Evolutionary conservation across 2,888 invertebrate genomes (phyloP).

Genomic region (Trachelus troglodyta): DNA sequence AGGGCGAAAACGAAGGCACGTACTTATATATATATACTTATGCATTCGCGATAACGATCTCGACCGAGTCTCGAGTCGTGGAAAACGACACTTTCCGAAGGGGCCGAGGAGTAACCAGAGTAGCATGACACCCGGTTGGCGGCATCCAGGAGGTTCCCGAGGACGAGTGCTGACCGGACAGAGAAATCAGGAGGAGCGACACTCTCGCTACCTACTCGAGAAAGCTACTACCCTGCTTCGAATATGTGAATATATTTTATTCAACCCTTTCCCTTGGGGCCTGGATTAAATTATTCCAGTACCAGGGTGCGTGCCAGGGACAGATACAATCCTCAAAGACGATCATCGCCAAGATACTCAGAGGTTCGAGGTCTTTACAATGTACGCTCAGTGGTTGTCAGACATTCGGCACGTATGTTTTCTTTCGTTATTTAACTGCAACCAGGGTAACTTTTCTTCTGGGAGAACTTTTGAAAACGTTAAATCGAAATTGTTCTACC

Average conservation of each 20-base stretch:
- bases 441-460: too few species aligned
- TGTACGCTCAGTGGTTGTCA: too few species aligned
- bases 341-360: too few species aligned
- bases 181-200: constrained; percentile 16
- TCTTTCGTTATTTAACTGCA: too few species aligned
- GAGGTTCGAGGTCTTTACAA: too few species aligned
- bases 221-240: constrained; percentile 58
- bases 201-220: constrained; percentile 44
- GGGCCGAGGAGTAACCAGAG: constrained; percentile 54
- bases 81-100: constrained; percentile 59
- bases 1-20: too few species aligned
- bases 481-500: too few species aligned
- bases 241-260: constrained; percentile 68
- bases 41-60: too few species aligned
- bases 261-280: constrained; percentile 63
- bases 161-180: constrained; percentile 10
- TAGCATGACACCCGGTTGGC: constrained; percentile 42
- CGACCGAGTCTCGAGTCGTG: background rate
- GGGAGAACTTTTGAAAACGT: too few species aligned
- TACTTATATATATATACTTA: too few species aligned
- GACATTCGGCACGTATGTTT: too few species aligned
- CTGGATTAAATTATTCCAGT: constrained; percentile 62
- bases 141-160: constrained; percentile 7
- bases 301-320: constrained; percentile 17
- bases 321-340: too few species aligned